Percentiles rank a stretch among this genome's conserved stretches.
phyloP scores from a whole-genome alignment of 2,888 invertebrate genomes.

The Rhagophthalmus giganteus region DNA sequence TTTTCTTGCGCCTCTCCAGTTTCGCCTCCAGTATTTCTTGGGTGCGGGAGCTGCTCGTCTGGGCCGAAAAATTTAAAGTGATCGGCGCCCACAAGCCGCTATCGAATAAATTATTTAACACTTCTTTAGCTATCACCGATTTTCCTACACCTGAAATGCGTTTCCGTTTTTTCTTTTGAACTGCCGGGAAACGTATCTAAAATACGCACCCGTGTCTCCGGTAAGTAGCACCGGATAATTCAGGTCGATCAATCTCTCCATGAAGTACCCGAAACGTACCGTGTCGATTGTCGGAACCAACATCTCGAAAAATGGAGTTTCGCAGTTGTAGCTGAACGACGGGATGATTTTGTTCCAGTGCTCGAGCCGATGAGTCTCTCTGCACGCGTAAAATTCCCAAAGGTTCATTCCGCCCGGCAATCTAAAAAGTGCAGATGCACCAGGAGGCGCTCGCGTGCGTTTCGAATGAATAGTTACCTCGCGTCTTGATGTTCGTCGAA shows the following conservation, averaged over 20 bases:
- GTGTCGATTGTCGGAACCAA: constrained; percentile 91
- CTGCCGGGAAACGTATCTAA: no score
- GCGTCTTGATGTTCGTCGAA: constrained; percentile 73
- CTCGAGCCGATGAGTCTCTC: constrained; percentile 69
- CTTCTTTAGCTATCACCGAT: constrained; percentile 79
- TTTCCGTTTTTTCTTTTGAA: no score
- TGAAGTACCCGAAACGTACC: constrained; percentile 79
- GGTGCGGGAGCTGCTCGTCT: constrained; percentile 82
- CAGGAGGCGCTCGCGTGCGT: background rate
- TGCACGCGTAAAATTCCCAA: constrained; percentile 78
- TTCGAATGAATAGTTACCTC: constrained; percentile 52
- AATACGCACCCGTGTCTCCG: constrained; percentile 75
- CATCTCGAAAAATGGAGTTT: constrained; percentile 83
- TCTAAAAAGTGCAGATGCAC: constrained; percentile 53
- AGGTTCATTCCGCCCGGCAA: constrained; percentile 70
- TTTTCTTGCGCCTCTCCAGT: constrained; percentile 79
- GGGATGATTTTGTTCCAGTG: constrained; percentile 81
- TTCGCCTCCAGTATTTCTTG: constrained; percentile 86
- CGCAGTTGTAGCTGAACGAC: constrained; percentile 68
- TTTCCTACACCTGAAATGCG: constrained; percentile 78
- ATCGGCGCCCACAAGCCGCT: constrained; percentile 71
- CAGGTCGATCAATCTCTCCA: constrained; percentile 72
- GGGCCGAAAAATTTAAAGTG: constrained; percentile 87
- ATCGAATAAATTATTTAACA: constrained; percentile 66
- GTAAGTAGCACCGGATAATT: constrained; percentile 83